Evolutionary conservation across 2,797 vertebrate genomes (phyloP).

Genomic region (Monodelphis domestica): DNA sequence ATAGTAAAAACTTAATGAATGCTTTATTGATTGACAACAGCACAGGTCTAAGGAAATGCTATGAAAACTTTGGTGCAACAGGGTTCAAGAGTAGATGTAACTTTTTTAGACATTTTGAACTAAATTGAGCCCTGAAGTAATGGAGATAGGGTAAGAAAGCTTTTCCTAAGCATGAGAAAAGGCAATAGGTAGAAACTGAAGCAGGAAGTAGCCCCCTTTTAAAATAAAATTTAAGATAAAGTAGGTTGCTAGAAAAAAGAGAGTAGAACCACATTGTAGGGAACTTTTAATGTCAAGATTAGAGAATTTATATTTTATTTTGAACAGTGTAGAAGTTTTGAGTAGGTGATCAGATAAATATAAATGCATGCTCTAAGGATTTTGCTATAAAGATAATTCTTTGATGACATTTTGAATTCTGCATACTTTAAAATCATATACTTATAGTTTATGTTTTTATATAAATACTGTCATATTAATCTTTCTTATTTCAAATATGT

Average conservation of each 20-base stretch:
- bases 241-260: no score
- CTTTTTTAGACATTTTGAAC: background rate
- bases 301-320: no score
- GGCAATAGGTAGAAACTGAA: background rate
- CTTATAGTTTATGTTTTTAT: slow-evolving; percentile 17
- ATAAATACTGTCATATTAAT: slow-evolving; percentile 5
- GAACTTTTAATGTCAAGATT: no score
- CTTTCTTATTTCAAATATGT: no score
- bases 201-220: background rate
- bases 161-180: background rate
- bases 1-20: background rate
- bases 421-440: background rate
- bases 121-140: background rate
- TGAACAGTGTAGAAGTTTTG: no score
- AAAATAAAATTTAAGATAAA: no score
- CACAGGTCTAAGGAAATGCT: background rate
- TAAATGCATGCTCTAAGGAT: background rate
- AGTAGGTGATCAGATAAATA: no score
- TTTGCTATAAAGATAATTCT: background rate
- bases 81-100: background rate
- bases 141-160: background rate
- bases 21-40: background rate
- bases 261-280: no score
- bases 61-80: background rate
- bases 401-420: background rate